phyloP scores from a whole-genome alignment of 2,888 invertebrate genomes.

The Caenorhabditis becei region DNA sequence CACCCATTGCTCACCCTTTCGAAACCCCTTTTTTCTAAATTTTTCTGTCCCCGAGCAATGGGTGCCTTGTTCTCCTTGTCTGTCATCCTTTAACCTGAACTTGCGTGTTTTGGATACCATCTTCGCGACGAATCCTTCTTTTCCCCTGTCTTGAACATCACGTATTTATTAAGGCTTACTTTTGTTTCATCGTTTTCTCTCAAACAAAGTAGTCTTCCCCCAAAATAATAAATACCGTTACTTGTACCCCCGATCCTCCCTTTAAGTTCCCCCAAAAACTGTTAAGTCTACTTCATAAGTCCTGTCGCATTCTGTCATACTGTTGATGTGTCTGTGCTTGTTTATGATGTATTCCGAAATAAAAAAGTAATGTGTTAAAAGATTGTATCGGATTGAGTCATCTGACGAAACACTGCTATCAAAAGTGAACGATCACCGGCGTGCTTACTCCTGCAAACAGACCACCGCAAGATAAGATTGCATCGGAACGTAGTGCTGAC shows the following conservation, averaged over 20 bases:
- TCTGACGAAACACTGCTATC: slow-evolving; percentile 36
- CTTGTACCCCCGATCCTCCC: slow-evolving; percentile 49
- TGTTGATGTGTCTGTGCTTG: slow-evolving; percentile 26
- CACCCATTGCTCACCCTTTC: slow-evolving; percentile 47
- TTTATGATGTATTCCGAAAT: slow-evolving; percentile 39
- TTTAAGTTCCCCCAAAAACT: slow-evolving; percentile 20
- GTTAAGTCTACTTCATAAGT: slow-evolving; percentile 39
- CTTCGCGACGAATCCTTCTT: slow-evolving; percentile 14
- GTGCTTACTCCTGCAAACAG: slow-evolving; percentile 31
- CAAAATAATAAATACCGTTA: slow-evolving; percentile 57
- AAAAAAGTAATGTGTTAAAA: slow-evolving; percentile 25
- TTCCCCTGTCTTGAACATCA: slow-evolving; percentile 3
- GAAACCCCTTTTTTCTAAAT: slow-evolving; percentile 10
- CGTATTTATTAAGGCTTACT: slow-evolving; percentile 54
- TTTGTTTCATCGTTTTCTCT: slow-evolving; percentile 25
- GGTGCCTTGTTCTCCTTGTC: slow-evolving; percentile 45
- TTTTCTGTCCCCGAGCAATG: slow-evolving; percentile 36
- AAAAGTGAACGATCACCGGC: background rate
- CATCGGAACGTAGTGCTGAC: slow-evolving; percentile 35
- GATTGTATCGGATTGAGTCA: slow-evolving; percentile 30
- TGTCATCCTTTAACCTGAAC: slow-evolving; percentile 13
- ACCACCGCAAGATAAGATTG: slow-evolving; percentile 34
- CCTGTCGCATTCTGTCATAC: slow-evolving; percentile 20
- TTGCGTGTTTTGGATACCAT: slow-evolving; percentile 26
- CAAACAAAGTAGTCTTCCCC: slow-evolving; percentile 45